phyloP scores from a whole-genome alignment of 2,113 vertebrate genomes.

The Scytalopus superciliaris region DNA sequence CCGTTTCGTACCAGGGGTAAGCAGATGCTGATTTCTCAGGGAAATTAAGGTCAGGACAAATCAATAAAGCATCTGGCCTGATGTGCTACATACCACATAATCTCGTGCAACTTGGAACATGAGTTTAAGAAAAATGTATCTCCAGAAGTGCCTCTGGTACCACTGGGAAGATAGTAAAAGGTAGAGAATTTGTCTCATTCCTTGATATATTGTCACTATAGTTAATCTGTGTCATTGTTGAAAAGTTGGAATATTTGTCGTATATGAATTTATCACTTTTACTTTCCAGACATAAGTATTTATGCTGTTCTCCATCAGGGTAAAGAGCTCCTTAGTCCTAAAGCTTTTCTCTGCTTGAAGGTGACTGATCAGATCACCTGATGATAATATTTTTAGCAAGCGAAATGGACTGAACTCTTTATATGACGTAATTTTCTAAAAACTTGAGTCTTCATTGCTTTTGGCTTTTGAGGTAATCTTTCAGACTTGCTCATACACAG shows the following conservation, averaged over 20 bases:
- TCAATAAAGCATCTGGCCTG: not conserved
- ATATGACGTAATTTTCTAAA: not conserved
- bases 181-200: not conserved
- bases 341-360: not conserved
- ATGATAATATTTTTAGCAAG: conserved; percentile 28
- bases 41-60: conserved; percentile 2
- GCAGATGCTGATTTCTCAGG: conserved; percentile 10
- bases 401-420: not conserved
- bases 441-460: not conserved
- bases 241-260: not conserved
- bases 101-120: not conserved
- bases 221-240: not conserved
- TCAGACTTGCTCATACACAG: not conserved
- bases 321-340: not conserved
- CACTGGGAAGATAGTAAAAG: not conserved
- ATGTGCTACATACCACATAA: not conserved
- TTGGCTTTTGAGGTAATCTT: not conserved
- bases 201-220: not conserved
- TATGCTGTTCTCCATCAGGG: not conserved
- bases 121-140: not conserved
- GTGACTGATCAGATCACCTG: conserved; percentile 17
- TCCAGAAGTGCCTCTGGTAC: not conserved
- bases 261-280: not conserved
- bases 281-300: not conserved
- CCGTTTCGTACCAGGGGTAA: not conserved